Base-by-base conservation (phyloP, 1,140 invertebrate species). In the Magallana gigas region DNA sequence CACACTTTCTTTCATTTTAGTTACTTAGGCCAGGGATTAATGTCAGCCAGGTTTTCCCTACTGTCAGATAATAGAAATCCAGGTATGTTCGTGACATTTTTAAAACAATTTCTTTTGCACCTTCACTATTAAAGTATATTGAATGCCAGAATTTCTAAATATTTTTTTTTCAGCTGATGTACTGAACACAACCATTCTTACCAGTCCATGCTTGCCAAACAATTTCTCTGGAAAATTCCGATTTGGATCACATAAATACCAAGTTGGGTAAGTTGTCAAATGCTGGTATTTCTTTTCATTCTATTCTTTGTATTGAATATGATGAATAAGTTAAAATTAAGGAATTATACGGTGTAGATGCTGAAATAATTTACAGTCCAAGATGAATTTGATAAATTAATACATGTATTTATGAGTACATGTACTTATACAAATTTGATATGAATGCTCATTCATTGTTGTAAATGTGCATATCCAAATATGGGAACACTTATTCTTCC, bases 11-110 rank as follows among this genome's bases (percentile, higher is more conserved):
- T 85, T 83, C 88, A 23, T 90, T 94, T 57, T 90, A 98, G 98
- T 94, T 99, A 98, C 94, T 95, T 99, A 88, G 97, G 97, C 4
- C 96, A 98, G 90, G 98, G 98, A 5, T 94, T 99, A 11, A 97
- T 98, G 96, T 97, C 98, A 8, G 97, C 98, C 0, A 95, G 98
- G 64, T 96, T 97, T 93, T 96, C 96, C 58, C 90, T 95, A 36
- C 76, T 92, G 11, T 90, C 90, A 58, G 90, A 91, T 18, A 71
- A 85, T 36, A 81, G 83, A 85, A 82, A 64, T 16, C 76, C 59
- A 87, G 83, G 89, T 90, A 91, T 83, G 84, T 8, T 29, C 7
- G 48, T 9, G 9, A 23, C 23, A 23, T 23, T 23, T 23, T 23
- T 23, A 23, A 23, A 23, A n/a, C n/a, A n/a, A 1, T 23, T 23